Conservation (phyloP, 2,888 invertebrate species). For the Morpho helenor region DNA sequence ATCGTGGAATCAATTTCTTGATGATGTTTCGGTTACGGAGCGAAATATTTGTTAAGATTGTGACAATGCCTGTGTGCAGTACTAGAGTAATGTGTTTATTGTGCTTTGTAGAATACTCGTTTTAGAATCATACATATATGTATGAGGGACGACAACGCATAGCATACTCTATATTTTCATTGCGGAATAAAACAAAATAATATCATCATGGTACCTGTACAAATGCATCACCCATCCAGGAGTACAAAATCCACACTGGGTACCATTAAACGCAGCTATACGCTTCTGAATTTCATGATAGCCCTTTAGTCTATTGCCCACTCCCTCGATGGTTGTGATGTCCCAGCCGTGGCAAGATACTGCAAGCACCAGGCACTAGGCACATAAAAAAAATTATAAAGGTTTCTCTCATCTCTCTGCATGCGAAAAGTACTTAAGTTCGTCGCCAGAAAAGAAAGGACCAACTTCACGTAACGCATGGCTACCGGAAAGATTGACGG, state of each 20-base stretch:
- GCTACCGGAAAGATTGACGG: too few relatives aligned
- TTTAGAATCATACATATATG: too few relatives aligned
- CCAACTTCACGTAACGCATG: too few relatives aligned
- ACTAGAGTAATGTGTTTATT: too few relatives aligned
- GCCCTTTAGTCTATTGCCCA: conserved; percentile 80
- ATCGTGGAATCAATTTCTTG: too few relatives aligned
- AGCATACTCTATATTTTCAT: too few relatives aligned
- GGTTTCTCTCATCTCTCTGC: not conserved
- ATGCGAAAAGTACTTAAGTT: not conserved
- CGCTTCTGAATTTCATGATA: conserved; percentile 82
- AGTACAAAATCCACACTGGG: conserved; percentile 87
- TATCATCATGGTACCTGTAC: conserved; percentile 64
- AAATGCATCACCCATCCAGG: conserved; percentile 88
- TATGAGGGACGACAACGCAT: too few relatives aligned
- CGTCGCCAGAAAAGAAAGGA: too few relatives aligned
- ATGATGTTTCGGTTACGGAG: too few relatives aligned
- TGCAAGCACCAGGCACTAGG: conserved; percentile 59
- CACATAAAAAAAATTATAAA: not conserved
- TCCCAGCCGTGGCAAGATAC: conserved; percentile 82
- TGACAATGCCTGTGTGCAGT: too few relatives aligned
- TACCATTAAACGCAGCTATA: conserved; percentile 80
- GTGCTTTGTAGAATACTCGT: too few relatives aligned
- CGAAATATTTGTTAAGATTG: too few relatives aligned
- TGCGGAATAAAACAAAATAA: not conserved
- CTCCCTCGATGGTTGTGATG: conserved; percentile 84